Conservation (phyloP, 2,797 vertebrate species). For the Echiichthys vipera region DNA sequence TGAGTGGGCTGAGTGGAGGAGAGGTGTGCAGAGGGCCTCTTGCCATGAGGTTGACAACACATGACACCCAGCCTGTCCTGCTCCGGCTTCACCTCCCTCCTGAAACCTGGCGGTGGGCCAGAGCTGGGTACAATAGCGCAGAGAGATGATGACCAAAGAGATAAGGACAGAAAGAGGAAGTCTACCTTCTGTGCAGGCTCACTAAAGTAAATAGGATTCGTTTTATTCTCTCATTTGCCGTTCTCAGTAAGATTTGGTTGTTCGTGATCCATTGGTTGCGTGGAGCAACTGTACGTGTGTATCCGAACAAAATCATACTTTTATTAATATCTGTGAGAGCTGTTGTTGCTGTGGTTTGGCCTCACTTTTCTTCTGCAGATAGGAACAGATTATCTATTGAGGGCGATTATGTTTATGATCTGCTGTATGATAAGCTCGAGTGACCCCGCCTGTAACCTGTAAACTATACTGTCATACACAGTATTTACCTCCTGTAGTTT, state of each 20-base stretch:
- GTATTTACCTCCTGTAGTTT: conserved; percentile 14
- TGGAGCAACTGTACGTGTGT: neutral
- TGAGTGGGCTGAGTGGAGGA: conserved; percentile 15
- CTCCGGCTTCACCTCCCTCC: conserved; percentile 58
- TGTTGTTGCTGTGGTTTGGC: conserved; percentile 31
- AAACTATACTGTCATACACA: neutral
- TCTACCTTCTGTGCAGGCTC: conserved; percentile 38
- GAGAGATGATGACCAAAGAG: conserved; percentile 58
- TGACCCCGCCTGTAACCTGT: neutral
- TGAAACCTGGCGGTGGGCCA: conserved; percentile 68
- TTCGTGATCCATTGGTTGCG: neutral
- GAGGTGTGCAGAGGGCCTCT: conserved; percentile 39
- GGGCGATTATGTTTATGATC: conserved; percentile 47
- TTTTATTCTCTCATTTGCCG: conserved; percentile 16
- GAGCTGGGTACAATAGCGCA: conserved; percentile 55
- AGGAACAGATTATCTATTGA: conserved; percentile 32
- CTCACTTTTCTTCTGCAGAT: conserved; percentile 20
- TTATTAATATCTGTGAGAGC: neutral
- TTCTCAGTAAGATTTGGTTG: conserved; percentile 2
- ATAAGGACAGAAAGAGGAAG: conserved; percentile 71
- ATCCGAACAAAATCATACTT: neutral
- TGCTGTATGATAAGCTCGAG: conserved; percentile 34
- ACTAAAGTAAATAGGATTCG: conserved; percentile 30
- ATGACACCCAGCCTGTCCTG: conserved; percentile 59
- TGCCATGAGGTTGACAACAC: conserved; percentile 50